Conservation (phyloP, 2,797 vertebrate species). For the Momotus momota region DNA sequence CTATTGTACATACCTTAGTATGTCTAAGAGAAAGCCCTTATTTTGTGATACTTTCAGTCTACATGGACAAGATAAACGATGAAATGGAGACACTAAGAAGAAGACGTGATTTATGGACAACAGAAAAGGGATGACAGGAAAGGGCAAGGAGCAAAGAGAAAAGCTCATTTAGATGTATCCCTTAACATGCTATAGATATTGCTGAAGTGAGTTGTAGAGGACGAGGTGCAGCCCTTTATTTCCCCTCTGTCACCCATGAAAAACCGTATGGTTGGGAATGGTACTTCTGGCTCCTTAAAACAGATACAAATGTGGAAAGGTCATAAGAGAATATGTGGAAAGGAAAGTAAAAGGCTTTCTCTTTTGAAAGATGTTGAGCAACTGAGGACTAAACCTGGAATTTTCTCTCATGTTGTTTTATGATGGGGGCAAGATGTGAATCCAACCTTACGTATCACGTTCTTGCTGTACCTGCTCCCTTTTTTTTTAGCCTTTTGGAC, state of each 20-base stretch:
- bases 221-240: neutral
- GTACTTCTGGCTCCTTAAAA: neutral
- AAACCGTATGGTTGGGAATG: neutral
- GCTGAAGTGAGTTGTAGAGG: neutral
- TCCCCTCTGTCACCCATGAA: neutral
- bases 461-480: neutral
- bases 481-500: neutral
- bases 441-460: neutral
- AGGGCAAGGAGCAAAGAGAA: neutral
- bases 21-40: neutral
- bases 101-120: neutral
- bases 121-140: neutral
- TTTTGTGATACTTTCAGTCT: neutral
- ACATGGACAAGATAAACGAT: neutral
- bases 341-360: neutral
- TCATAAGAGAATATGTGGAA: neutral
- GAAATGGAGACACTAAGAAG: neutral
- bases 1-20: neutral
- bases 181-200: neutral
- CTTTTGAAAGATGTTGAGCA: neutral
- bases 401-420: neutral
- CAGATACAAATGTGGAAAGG: neutral
- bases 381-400: neutral
- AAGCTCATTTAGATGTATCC: neutral
- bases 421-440: neutral